Evolutionary conservation across 2,113 vertebrate species (phyloP).

Genomic region (Pontoporia blainvillei): DNA sequence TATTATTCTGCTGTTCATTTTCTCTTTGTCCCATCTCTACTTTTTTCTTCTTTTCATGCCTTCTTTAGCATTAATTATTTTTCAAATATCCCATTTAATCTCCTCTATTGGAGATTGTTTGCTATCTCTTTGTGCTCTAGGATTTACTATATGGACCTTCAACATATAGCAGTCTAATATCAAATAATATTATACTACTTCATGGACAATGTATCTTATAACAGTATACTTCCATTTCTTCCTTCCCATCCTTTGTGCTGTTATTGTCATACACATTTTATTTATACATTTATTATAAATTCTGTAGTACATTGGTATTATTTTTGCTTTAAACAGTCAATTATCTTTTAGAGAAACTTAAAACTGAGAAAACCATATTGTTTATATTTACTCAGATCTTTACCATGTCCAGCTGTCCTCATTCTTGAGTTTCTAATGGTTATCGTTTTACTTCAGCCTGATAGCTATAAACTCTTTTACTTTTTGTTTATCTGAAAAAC

Average conservation of each 20-base stretch:
- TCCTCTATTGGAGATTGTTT: background rate
- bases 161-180: background rate
- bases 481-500: background rate
- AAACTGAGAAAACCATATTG: background rate
- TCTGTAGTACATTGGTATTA: background rate
- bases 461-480: background rate
- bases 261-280: background rate
- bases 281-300: background rate
- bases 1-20: background rate
- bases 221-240: background rate
- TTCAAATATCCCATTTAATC: background rate
- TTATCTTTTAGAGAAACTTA: background rate
- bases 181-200: background rate
- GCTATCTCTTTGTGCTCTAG: background rate
- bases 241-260: background rate
- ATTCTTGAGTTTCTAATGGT: background rate
- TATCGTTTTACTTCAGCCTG: background rate
- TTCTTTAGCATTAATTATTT: constrained; percentile 8
- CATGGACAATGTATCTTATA: background rate
- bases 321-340: background rate
- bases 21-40: background rate
- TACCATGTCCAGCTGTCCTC: background rate
- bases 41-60: background rate
- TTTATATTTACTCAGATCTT: background rate
- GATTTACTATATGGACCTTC: background rate